A percentile compares a stretch with the other conserved stretches of the same genome.
Evolutionary conservation across 2,888 invertebrate genomes (phyloP).

Genomic region (Syritta pipiens): DNA sequence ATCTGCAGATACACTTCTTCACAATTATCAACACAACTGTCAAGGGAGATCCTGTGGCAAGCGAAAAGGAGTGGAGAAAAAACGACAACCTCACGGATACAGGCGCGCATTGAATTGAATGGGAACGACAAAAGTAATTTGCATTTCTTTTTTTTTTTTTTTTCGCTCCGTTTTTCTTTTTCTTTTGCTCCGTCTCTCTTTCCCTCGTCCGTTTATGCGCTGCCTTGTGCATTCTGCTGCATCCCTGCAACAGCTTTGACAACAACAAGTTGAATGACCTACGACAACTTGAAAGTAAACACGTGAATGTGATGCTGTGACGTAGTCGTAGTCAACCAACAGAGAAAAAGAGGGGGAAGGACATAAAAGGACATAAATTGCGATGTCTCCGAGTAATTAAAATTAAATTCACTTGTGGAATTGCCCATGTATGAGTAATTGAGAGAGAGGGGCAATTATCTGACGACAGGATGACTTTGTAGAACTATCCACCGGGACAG

Average conservation of each 20-base stretch:
- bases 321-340: neutral
- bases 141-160: conserved; percentile 35
- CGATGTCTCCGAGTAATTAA: conserved; percentile 66
- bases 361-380: conserved; percentile 62
- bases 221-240: conserved; percentile 4
- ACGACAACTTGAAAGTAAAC: conserved; percentile 53
- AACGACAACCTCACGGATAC: conserved; percentile 28
- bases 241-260: conserved; percentile 49
- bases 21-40: conserved; percentile 47
- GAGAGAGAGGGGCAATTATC: conserved; percentile 54
- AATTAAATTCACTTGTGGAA: conserved; percentile 67
- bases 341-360: neutral
- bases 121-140: conserved; percentile 64
- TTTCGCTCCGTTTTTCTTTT: conserved; percentile 26
- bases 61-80: too few relatives aligned
- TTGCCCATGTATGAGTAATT: conserved; percentile 59
- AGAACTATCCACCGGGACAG: conserved; percentile 53
- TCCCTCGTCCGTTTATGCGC: neutral
- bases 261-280: conserved; percentile 67
- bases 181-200: conserved; percentile 21
- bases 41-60: conserved; percentile 29
- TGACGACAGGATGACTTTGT: conserved; percentile 22
- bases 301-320: conserved; percentile 24
- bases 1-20: conserved; percentile 19
- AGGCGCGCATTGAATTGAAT: conserved; percentile 44